Conservation (phyloP, 2,113 vertebrate species). For the Varanus komodoensis region DNA sequence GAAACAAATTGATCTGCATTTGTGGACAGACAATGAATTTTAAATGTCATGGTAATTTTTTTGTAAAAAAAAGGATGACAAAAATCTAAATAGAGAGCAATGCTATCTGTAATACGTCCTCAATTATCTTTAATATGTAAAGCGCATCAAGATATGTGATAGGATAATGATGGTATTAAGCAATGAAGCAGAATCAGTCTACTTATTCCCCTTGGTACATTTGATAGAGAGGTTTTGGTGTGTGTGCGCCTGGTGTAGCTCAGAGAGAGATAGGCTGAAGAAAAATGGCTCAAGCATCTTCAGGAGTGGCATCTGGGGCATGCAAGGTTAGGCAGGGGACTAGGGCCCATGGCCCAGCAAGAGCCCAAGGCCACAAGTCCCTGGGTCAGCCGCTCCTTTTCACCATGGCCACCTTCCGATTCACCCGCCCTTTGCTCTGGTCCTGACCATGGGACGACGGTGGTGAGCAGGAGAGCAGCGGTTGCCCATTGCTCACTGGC, state of each 20-base stretch:
- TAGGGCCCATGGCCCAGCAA: too few relatives aligned
- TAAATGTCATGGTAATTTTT: constrained; percentile 7
- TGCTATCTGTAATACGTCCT: background rate
- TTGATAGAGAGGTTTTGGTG: background rate
- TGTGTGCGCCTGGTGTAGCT: background rate
- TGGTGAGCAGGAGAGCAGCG: too few relatives aligned
- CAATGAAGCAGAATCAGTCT: background rate
- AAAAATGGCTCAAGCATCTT: background rate
- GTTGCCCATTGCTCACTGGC: too few relatives aligned
- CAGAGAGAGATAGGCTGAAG: background rate
- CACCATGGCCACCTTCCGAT: too few relatives aligned
- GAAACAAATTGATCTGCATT: background rate
- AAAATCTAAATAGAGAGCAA: background rate
- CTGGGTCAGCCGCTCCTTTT: too few relatives aligned
- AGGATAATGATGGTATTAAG: background rate
- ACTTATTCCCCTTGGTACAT: background rate
- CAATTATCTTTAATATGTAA: background rate
- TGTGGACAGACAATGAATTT: constrained; percentile 17
- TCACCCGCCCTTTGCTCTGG: too few relatives aligned
- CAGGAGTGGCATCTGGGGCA: background rate
- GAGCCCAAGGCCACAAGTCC: too few relatives aligned
- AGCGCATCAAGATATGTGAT: background rate
- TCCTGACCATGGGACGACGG: too few relatives aligned
- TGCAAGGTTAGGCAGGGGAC: too few relatives aligned
- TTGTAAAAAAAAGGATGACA: background rate